Conservation (phyloP, 2,113 vertebrate genomes). For the Thamnophis sirtalis region DNA sequence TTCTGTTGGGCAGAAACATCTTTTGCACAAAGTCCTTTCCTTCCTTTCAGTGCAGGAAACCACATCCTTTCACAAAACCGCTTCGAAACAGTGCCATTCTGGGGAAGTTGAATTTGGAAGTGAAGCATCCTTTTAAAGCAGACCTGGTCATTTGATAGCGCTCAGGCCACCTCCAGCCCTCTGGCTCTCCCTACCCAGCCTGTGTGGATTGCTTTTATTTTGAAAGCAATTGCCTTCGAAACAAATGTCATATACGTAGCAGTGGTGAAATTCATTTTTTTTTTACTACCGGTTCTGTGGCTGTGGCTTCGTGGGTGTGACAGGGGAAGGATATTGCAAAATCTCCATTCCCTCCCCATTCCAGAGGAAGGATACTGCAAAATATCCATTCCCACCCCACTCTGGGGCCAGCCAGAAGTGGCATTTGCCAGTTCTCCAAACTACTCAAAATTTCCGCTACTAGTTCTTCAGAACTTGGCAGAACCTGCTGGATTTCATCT, state of each 20-base stretch:
- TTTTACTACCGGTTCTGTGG: no score
- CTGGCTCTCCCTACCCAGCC: not conserved
- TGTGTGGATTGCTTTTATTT: not conserved
- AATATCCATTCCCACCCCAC: no score
- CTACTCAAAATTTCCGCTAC: no score
- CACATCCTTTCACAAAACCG: not conserved
- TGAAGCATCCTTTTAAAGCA: not conserved
- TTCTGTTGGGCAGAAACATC: not conserved
- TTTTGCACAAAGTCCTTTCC: not conserved
- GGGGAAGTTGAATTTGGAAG: not conserved
- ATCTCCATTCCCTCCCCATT: no score
- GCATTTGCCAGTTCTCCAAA: no score
- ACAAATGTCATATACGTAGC: not conserved
- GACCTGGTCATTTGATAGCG: not conserved
- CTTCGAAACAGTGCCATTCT: not conserved
- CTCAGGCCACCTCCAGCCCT: not conserved
- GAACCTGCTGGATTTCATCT: no score
- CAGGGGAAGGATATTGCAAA: no score
- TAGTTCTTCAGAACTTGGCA: no score
- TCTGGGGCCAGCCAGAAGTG: no score
- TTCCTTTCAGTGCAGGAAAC: not conserved
- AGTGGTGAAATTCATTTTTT: no score
- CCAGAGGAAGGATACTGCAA: no score
- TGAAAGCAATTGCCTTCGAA: not conserved
- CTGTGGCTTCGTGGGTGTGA: no score